Evolutionary conservation across 2,888 invertebrate genomes (phyloP).

Genomic region (Drosophila tanythrix): DNA sequence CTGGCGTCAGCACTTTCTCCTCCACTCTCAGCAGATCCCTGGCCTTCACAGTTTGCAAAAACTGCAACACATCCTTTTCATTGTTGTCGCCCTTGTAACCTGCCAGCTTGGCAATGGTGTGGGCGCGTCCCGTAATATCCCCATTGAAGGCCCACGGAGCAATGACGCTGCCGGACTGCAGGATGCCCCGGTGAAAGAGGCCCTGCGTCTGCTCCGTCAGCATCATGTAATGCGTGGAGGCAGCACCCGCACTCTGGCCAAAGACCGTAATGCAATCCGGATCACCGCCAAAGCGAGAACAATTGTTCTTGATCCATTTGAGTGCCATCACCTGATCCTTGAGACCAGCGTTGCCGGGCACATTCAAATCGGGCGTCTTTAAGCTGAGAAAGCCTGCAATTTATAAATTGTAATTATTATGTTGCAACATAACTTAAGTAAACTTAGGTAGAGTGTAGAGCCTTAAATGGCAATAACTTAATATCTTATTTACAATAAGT

Average conservation of each 20-base stretch:
- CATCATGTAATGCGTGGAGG: conserved; percentile 85
- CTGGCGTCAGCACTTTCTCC: conserved; percentile 72
- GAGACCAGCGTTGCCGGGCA: conserved; percentile 86
- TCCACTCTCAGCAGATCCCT: conserved; percentile 79
- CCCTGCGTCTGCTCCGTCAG: conserved; percentile 85
- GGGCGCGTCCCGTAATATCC: conserved; percentile 67
- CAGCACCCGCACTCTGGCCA: conserved; percentile 86
- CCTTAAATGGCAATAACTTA: not conserved
- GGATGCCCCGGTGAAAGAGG: conserved; percentile 83
- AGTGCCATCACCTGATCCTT: conserved; percentile 86
- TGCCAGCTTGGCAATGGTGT: conserved; percentile 77
- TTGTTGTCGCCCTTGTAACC: conserved; percentile 83
- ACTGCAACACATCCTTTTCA: conserved; percentile 83
- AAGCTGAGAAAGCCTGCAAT: conserved; percentile 85
- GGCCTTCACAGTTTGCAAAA: conserved; percentile 79
- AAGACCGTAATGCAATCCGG: conserved; percentile 86
- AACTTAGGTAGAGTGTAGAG: not conserved
- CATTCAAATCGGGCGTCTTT: conserved; percentile 84
- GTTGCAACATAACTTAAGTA: not conserved
- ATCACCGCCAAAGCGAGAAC: conserved; percentile 86
- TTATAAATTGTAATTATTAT: not conserved
- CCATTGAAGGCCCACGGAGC: conserved; percentile 76
- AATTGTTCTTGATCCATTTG: conserved; percentile 86
- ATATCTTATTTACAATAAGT: not conserved
- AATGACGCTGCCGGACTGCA: conserved; percentile 82